A percentile compares a stretch with the other conserved stretches of the same genome.
Conservation (phyloP, 2,888 invertebrate species). For the Diabrotica balteata region DNA sequence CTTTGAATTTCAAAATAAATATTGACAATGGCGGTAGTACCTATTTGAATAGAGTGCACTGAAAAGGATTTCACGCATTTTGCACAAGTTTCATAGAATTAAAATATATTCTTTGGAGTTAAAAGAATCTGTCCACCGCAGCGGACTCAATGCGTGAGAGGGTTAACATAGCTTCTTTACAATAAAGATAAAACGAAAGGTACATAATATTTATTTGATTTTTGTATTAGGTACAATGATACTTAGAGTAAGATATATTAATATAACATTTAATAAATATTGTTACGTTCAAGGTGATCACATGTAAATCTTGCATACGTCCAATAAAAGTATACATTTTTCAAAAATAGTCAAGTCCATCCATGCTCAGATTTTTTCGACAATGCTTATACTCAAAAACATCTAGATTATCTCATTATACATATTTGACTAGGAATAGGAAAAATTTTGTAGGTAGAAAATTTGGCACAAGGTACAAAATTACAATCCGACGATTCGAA, state of each 20-base stretch:
- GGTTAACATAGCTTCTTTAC: no score
- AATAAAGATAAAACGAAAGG: not conserved
- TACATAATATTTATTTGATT: constrained; percentile 16
- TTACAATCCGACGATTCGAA: constrained; percentile 6
- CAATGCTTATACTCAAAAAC: constrained; percentile 6
- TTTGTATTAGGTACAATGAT: constrained; percentile 6
- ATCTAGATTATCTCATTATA: constrained; percentile 9
- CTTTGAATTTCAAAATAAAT: no score
- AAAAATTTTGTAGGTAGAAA: constrained; percentile 11
- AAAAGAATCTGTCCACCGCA: no score
- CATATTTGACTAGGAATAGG: constrained; percentile 12
- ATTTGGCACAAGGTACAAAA: constrained; percentile 24
- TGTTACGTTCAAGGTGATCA: constrained; percentile 11
- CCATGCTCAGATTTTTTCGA: constrained; percentile 2
- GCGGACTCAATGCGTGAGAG: no score
- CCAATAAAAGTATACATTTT: constrained; percentile 12
- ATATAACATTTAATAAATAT: constrained; percentile 16
- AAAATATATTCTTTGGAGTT: no score
- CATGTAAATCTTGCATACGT: constrained; percentile 1
- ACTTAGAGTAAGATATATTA: constrained; percentile 13
- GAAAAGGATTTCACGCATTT: no score
- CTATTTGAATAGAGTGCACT: no score
- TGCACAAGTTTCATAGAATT: no score
- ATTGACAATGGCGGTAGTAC: no score
- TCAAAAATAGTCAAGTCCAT: constrained; percentile 2